Percentiles rank a stretch among this genome's conserved stretches.
Conservation (phyloP, 64 coral and sea anemone species). For the Dendronephthya gigantea region DNA sequence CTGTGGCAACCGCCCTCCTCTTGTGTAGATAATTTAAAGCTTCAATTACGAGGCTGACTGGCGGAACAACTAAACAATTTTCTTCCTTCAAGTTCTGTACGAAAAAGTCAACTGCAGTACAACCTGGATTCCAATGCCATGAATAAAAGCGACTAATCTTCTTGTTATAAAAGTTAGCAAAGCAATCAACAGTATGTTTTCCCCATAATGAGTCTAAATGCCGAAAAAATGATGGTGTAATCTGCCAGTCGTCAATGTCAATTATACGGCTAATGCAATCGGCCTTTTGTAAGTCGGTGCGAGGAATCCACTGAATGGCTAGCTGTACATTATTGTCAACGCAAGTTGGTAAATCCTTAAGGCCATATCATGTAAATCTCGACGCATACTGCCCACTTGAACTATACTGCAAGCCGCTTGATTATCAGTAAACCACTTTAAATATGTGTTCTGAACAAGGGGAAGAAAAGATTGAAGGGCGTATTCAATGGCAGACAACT, state of each 20-base stretch:
- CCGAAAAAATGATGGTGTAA: conserved; percentile 10
- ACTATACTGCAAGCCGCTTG: too few species aligned
- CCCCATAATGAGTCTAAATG: conserved; percentile 26
- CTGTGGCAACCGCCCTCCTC: neutral
- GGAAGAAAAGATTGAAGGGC: conserved; percentile 19
- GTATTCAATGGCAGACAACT: conserved; percentile 29
- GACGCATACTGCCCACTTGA: too few species aligned
- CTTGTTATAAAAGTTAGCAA: conserved; percentile 44
- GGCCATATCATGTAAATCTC: too few species aligned
- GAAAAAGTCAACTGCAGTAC: conserved; percentile 31
- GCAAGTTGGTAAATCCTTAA: too few species aligned
- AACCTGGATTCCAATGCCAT: conserved; percentile 26
- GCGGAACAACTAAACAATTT: conserved; percentile 2
- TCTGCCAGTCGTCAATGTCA: conserved; percentile 46
- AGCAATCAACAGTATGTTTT: conserved; percentile 42
- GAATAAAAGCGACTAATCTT: conserved; percentile 35
- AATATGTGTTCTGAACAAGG: neutral
- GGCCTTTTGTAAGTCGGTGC: conserved; percentile 36
- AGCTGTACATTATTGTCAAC: too few species aligned
- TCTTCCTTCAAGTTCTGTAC: too few species aligned
- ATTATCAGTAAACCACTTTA: too few species aligned
- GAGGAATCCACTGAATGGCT: conserved; percentile 45
- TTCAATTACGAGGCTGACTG: neutral
- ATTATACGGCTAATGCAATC: too few species aligned
- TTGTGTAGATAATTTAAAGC: neutral